phyloP scores from a whole-genome alignment of 2,797 vertebrate species.

The Pampus argenteus region DNA sequence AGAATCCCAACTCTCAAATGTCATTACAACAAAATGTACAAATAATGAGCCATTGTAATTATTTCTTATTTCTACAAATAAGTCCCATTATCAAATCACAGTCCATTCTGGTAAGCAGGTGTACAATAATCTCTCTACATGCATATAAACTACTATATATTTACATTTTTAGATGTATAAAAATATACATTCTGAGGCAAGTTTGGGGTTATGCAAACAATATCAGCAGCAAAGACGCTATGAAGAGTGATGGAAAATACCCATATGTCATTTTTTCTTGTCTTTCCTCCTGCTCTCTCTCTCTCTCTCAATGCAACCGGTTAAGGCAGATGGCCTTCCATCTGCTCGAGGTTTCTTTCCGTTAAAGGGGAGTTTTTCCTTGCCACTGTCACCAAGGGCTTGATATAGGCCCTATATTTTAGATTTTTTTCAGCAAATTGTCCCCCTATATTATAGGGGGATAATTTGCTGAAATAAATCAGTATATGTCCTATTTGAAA shows the following conservation, averaged over 20 bases:
- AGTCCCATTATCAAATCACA: neutral
- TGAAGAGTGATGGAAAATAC: neutral
- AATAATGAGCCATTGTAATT: neutral
- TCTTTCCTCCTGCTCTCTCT: too few relatives aligned
- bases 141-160: neutral
- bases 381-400: too few relatives aligned
- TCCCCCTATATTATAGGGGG: too few relatives aligned
- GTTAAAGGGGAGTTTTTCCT: too few relatives aligned
- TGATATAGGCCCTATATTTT: too few relatives aligned
- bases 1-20: slow-evolving; percentile 3
- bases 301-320: too few relatives aligned
- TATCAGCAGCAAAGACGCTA: neutral
- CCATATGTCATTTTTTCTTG: neutral
- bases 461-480: neutral
- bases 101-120: neutral
- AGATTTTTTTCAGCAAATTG: too few relatives aligned
- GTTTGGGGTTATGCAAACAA: neutral
- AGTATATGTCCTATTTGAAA: neutral
- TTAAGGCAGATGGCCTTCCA: too few relatives aligned
- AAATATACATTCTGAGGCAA: neutral
- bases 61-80: neutral
- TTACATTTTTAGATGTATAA: neutral
- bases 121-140: neutral
- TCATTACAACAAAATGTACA: neutral
- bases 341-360: too few relatives aligned